Percentiles rank a stretch among this genome's conserved stretches.
Conservation (phyloP, 2,888 invertebrate species). For the Drosophila neonasuta region DNA sequence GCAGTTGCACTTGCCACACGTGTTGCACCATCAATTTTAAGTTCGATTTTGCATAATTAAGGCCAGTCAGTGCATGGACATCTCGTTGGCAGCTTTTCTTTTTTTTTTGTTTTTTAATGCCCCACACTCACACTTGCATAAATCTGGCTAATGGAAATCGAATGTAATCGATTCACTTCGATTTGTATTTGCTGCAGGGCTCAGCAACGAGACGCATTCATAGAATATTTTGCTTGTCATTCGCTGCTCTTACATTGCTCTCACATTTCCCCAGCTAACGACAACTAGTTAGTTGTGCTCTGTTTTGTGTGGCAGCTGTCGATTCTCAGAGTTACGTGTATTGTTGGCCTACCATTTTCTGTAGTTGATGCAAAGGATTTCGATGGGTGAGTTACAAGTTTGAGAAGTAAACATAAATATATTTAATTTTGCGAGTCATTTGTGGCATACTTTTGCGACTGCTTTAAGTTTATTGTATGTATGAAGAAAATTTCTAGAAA, state of each 20-base stretch:
- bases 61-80: constrained; percentile 15
- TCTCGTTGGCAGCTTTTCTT: constrained; percentile 16
- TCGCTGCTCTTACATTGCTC: not conserved
- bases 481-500: no score
- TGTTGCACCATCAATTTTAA: constrained; percentile 21
- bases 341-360: not conserved
- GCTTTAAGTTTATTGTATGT: no score
- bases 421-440: no score
- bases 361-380: not conserved
- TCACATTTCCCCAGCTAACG: not conserved
- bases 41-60: constrained; percentile 60
- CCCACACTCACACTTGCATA: constrained; percentile 33
- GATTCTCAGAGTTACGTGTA: not conserved
- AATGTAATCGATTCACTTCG: constrained; percentile 24
- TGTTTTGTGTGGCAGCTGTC: constrained; percentile 2
- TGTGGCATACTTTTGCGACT: no score
- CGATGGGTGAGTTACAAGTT: not conserved
- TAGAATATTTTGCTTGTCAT: not conserved
- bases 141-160: constrained; percentile 53
- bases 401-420: no score
- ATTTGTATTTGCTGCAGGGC: constrained; percentile 1
- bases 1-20: constrained; percentile 28
- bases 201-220: not conserved
- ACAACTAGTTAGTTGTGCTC: not conserved
- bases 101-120: constrained; percentile 13